These are phyloP conservation scores for Odobenus rosmarus DNA, from an alignment of 2,113 vertebrate species.

Conservation along the genomic window DNA sequence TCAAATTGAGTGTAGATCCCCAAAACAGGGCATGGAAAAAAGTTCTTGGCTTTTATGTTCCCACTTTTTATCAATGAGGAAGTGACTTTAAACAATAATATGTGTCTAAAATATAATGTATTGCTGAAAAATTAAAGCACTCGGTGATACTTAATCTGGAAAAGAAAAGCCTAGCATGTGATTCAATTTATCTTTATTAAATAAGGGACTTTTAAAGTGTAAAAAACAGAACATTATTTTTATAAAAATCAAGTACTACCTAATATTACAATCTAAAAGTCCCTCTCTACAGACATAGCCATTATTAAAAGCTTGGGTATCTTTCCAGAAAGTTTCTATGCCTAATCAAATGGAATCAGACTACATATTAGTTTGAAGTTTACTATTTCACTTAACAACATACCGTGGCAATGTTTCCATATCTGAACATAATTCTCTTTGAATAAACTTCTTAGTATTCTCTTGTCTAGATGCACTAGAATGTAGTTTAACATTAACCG, in stretches of 20 bases:
- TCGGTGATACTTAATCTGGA: background rate
- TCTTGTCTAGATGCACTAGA: background rate
- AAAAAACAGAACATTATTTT: background rate
- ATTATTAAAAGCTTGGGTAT: background rate
- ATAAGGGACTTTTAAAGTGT: background rate
- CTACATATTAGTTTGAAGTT: background rate
- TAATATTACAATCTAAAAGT: background rate
- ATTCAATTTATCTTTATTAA: background rate
- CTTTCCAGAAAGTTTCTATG: background rate
- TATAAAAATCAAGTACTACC: background rate
- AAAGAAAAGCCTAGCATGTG: background rate
- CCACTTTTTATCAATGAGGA: background rate
- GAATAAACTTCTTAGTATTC: background rate
- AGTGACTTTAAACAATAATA: background rate
- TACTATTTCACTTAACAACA: background rate
- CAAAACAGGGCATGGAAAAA: background rate
- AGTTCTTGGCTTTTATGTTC: background rate
- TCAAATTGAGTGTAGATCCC: background rate
- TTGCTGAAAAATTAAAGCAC: background rate
- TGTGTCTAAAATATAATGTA: background rate
- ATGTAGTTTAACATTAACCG: background rate
- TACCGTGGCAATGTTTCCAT: background rate
- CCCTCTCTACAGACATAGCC: background rate
- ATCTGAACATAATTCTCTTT: background rate
- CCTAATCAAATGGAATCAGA: background rate